Evolutionary conservation across 2,113 vertebrate genomes (phyloP).

Genomic region (Plecturocebus donacophilus): DNA sequence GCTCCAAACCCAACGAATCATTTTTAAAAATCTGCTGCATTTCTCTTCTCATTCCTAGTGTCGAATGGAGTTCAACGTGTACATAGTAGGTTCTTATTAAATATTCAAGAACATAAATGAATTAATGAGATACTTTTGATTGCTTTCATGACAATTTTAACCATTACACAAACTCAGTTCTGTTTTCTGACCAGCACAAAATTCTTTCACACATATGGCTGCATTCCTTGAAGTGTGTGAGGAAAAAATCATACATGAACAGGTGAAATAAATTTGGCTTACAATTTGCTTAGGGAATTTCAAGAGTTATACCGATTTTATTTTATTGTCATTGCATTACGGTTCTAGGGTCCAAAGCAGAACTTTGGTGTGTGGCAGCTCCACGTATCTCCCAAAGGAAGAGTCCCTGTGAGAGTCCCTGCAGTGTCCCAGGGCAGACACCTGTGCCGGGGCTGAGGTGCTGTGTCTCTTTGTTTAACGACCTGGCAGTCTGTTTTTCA

Average conservation of each 20-base stretch:
- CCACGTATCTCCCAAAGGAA: slow-evolving; percentile 17
- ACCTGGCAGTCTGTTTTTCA: slow-evolving; percentile 63
- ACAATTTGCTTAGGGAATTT: not conserved
- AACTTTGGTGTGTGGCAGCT: slow-evolving; percentile 46
- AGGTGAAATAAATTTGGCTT: not conserved
- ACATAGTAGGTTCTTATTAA: not conserved
- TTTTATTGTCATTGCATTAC: not conserved
- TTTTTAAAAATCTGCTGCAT: not conserved
- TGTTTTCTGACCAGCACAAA: not conserved
- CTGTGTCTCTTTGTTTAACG: slow-evolving; percentile 23
- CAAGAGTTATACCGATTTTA: not conserved
- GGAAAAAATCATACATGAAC: not conserved
- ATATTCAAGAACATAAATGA: not conserved
- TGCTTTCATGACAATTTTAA: not conserved
- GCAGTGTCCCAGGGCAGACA: not conserved
- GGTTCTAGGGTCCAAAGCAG: not conserved
- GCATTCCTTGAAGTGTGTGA: not conserved
- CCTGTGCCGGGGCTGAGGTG: not conserved
- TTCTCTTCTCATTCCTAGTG: not conserved
- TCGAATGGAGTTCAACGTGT: not conserved
- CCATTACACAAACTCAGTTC: not conserved
- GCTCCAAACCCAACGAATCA: not conserved
- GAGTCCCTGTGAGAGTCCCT: not conserved
- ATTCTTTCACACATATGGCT: not conserved
- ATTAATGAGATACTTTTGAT: not conserved